Evolutionary conservation across 2,797 vertebrate genomes (phyloP), one percentile per base, ranked within the genome.

Genomic region (Myotis vivesi): DNA sequence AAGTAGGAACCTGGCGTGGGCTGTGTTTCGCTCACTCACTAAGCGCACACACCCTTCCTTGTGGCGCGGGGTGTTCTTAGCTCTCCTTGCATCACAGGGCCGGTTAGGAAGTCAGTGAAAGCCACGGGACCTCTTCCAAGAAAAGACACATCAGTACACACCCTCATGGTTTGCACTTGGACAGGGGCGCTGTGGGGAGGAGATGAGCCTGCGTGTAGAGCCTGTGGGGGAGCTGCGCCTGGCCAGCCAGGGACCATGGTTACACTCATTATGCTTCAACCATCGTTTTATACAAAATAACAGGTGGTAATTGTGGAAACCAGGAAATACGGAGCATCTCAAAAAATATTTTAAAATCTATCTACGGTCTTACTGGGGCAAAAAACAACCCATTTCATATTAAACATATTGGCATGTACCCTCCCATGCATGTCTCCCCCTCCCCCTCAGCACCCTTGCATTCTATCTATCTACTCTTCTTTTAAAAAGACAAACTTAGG

Each of bases 1-100:
- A 22, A 0, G 8, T 3, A 68, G 25, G n/a, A 49, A 15, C 19
- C 15, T 4, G 36, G 20, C 3, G 1, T 3, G 0, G 2, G 30
- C 23, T 2, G 0, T 2, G 13, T 72, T 13, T 41, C 38, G 44
- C 6, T 9, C 15, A 9, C 68, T 33, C 59, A 1, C 23, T 1
- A 0, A 1, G 23, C 55, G 41, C 51, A 55, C 72, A 41, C 33
- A 0, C 2, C 36, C 25, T 6, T 49, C 71, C 49, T 49, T 36
- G 19, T 19, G 28, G 49, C 10, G 25, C 0, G 5, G 8, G 38
- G 5, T n/a, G 75, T 17, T 30, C 55, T 25, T 16, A 0, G 66
- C 10, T 1, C n/a, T 33, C 33, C 30, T 46, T 3, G 44, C 38
- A 10, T 7, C 38, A 1, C 1, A 5, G 80, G 19, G 46, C 28